Evolutionary conservation across 2,113 vertebrate species (phyloP), one percentile per base, ranked within the genome.

Genomic region (Oreotrochilus melanogaster): DNA sequence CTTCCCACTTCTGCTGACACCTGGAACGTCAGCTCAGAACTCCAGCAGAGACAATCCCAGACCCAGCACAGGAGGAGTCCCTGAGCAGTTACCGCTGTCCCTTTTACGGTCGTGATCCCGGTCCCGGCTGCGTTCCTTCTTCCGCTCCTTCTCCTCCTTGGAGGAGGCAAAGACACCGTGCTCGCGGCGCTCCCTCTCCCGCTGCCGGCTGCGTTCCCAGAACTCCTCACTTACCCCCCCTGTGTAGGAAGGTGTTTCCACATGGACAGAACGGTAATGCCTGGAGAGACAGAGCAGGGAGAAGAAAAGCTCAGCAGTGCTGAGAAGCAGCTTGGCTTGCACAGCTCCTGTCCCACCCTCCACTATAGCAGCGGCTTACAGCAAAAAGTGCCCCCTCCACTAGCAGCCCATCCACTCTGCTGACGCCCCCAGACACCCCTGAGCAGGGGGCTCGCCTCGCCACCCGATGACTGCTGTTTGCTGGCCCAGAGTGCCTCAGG

Each of bases 221-320:
- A 99, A 99, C 95, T 99, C 99, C 89, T 99, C 99, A 5, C 99
- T 99, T 61, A 99, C 99, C 6, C 99, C 99, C 43, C 99, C 99
- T 0, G 99, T 98, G 89, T 99, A 99, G 35, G 99, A 99, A 1
- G 99, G 99, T 0, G 99, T 99, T 97, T 99, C 99, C 18, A 99
- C 98, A 4, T 98, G 99, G 43, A 99, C 98, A 14, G 98, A 97
- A n/a, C 99, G 99, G 90, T 99, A 99, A 81, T 98, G 99, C 94
- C 99, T 99, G 65, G 67, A 97, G 72, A 71, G 4, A 5, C 9
- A 71, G 18, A 65, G 12, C 22, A 82, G 3, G 75, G 7, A 30
- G 5, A 31, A 89, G 5, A 48, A 61, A 58, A 16, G 28, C 37
- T 91, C 27, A 42, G 6, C 11, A 24, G 37, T 2, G 18, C 33